These are phyloP conservation scores for Henricia sp. DNA, from an alignment of 53 echinoderm and acorn worm genomes.

Conservation along the genomic window DNA sequence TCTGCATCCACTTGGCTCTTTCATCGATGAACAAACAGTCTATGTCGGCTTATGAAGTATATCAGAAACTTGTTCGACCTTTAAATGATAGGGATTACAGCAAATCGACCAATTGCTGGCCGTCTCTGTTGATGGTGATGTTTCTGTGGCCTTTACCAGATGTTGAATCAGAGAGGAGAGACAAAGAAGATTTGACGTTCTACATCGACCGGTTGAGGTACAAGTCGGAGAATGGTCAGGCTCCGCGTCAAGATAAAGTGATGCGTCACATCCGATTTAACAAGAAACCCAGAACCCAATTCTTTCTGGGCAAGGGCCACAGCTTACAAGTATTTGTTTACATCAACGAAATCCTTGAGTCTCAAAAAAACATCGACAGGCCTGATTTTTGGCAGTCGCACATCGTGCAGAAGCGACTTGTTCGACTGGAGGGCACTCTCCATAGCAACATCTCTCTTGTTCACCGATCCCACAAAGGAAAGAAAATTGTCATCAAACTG, in stretches of 20 bases:
- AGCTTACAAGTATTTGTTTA: neutral
- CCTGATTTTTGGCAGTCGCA: slow-evolving; percentile 1
- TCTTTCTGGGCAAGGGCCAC: slow-evolving; percentile 25
- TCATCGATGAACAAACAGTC: slow-evolving; percentile 2
- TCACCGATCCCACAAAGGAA: neutral
- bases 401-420: neutral
- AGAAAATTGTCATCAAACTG: slow-evolving; percentile 3
- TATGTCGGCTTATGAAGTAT: slow-evolving; percentile 44
- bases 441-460: neutral
- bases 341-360: slow-evolving; percentile 11
- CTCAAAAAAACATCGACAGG: slow-evolving; percentile 6
- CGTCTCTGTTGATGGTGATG: slow-evolving; percentile 59
- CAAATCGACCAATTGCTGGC: neutral
- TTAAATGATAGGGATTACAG: neutral
- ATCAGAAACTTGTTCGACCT: slow-evolving; percentile 19
- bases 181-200: neutral
- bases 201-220: neutral
- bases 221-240: neutral
- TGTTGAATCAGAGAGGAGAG: slow-evolving; percentile 22
- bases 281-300: slow-evolving; percentile 24
- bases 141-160: slow-evolving; percentile 61
- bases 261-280: neutral
- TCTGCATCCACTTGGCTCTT: slow-evolving; percentile 45
- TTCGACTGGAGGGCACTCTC: slow-evolving; percentile 20
- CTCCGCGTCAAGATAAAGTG: neutral